Evolutionary conservation across 1,140 invertebrate species (phyloP).

Genomic region (Rhagoletis pomonella): DNA sequence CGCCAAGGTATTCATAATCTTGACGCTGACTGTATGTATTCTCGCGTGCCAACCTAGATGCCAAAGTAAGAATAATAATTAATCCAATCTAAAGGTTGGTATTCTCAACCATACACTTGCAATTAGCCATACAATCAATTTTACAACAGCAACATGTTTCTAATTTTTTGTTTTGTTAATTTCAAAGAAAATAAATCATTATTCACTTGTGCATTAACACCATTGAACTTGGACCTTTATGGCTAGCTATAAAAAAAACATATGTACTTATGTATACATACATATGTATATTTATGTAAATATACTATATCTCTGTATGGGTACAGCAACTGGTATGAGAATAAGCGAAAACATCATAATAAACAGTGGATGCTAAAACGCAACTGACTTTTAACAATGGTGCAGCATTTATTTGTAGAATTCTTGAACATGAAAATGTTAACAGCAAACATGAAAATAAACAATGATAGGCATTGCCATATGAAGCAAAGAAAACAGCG

Average conservation of each 20-base stretch:
- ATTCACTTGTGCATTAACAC: slow-evolving; percentile 20
- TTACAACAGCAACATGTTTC: not conserved
- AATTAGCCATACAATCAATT: slow-evolving; percentile 6
- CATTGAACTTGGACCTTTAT: slow-evolving; percentile 51
- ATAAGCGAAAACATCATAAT: not conserved
- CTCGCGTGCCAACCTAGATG: slow-evolving; percentile 19
- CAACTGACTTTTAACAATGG: slow-evolving; percentile 40
- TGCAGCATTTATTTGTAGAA: slow-evolving; percentile 14
- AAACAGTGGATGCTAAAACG: not conserved
- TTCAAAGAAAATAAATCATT: not conserved
- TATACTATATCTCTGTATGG: no score
- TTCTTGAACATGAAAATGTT: slow-evolving; percentile 34
- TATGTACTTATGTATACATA: not conserved
- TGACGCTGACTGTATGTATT: not conserved
- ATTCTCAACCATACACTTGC: not conserved
- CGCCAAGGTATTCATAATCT: no score
- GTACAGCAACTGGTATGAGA: not conserved
- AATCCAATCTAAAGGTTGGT: slow-evolving; percentile 9
- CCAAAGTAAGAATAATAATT: slow-evolving; percentile 22
- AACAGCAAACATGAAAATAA: not conserved
- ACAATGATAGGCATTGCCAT: not conserved
- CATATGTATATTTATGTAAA: not conserved
- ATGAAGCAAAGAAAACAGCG: not conserved
- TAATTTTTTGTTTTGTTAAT: not conserved
- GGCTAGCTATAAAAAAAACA: not conserved